A percentile compares a stretch with the other conserved stretches of the same genome.
These are phyloP conservation scores for Trachymyrmex septentrionalis DNA, from an alignment of 1,140 invertebrate species.

Conservation along the genomic window DNA sequence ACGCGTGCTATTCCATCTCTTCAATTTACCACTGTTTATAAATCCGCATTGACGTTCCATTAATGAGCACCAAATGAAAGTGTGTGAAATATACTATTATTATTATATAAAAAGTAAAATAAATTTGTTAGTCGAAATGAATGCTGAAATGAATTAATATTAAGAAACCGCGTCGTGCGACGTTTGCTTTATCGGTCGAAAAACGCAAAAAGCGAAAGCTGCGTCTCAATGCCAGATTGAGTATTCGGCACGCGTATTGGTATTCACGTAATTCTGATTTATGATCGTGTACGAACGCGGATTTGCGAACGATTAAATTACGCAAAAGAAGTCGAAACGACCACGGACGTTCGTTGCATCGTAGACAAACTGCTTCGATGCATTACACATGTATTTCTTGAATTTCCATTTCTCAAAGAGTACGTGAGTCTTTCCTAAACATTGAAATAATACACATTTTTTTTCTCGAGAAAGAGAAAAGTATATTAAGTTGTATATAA, in stretches of 20 bases:
- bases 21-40: neutral
- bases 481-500: too few species aligned
- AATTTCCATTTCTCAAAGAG: neutral
- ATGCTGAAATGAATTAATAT: slow-evolving; percentile 33
- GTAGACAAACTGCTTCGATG: neutral
- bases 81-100: neutral
- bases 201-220: neutral
- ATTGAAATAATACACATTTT: neutral
- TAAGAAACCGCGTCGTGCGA: neutral
- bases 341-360: neutral
- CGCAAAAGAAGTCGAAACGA: slow-evolving; percentile 25
- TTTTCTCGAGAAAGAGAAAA: neutral
- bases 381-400: neutral
- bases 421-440: neutral
- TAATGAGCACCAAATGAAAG: neutral
- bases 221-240: slow-evolving; percentile 26
- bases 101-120: slow-evolving; percentile 20
- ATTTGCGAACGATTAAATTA: slow-evolving; percentile 43
- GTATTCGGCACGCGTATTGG: slow-evolving; percentile 54
- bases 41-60: neutral
- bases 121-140: too few species aligned
- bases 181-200: neutral
- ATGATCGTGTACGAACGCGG: slow-evolving; percentile 28
- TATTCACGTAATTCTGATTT: slow-evolving; percentile 64
- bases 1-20: neutral